Evolutionary conservation across 2,797 vertebrate genomes (phyloP).

Genomic region (Hephaestus fuliginosus): DNA sequence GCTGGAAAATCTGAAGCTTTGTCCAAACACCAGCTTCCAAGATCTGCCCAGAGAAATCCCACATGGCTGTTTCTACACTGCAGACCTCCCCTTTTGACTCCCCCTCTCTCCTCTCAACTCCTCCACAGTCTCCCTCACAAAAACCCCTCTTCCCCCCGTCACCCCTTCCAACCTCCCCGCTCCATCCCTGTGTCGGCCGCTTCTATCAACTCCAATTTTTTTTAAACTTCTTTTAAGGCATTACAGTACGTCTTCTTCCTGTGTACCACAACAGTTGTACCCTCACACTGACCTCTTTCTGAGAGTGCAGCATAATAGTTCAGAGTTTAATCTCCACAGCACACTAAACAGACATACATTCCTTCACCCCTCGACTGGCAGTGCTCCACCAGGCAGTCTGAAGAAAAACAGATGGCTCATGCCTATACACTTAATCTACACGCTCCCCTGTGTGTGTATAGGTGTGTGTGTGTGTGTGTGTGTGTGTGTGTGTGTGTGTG

Average conservation of each 20-base stretch:
- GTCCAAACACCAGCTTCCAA: conserved; percentile 89
- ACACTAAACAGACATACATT: conserved; percentile 85
- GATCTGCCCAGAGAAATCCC: conserved; percentile 88
- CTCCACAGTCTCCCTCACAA: conserved; percentile 56
- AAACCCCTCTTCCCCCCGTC: conserved; percentile 19
- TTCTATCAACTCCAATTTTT: conserved; percentile 29
- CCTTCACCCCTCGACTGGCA: conserved; percentile 76
- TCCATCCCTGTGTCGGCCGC: conserved; percentile 49
- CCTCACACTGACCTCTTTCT: conserved; percentile 48
- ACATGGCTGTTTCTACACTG: conserved; percentile 84
- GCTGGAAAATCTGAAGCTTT: conserved; percentile 89
- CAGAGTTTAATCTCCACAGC: conserved; percentile 75
- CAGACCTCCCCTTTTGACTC: conserved; percentile 65
- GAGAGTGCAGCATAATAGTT: conserved; percentile 53
- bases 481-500: conserved; percentile 32
- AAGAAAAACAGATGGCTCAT: conserved; percentile 83
- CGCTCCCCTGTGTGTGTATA: conserved; percentile 21
- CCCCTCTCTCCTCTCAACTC: conserved; percentile 45
- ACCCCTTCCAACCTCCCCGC: conserved; percentile 35
- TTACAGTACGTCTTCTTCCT: conserved; percentile 9
- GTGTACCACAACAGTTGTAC: conserved; percentile 22
- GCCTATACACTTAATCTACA: conserved; percentile 72
- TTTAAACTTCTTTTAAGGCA: not conserved
- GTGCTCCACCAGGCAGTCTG: conserved; percentile 70
- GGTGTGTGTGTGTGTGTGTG: conserved; percentile 34